Evolutionary conservation across 2,888 invertebrate species (phyloP).

Genomic region (Cataglyphis cursor): DNA sequence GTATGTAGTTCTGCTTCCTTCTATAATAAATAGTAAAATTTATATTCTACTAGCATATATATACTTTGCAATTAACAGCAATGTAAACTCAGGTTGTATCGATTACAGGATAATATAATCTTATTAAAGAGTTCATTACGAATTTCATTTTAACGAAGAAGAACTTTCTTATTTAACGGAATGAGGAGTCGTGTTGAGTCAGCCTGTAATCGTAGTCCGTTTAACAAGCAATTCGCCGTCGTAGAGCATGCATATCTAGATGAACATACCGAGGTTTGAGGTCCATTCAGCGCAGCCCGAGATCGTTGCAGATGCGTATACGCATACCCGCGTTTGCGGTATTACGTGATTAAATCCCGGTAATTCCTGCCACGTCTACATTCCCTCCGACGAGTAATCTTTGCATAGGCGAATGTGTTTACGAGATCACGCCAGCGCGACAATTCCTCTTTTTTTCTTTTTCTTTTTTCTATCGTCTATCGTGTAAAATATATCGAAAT

Average conservation of each 20-base stretch:
- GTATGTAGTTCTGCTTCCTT: not conserved
- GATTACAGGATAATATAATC: conserved; percentile 5
- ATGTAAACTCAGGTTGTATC: not conserved
- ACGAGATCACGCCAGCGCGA: conserved; percentile 3
- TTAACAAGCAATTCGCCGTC: conserved; percentile 73
- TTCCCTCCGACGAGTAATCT: conserved; percentile 54
- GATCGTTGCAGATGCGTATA: conserved; percentile 59
- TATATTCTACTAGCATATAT: not conserved
- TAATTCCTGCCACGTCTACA: conserved; percentile 64
- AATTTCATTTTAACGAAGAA: not conserved
- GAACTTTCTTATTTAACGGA: conserved; percentile 40
- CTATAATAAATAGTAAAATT: not conserved
- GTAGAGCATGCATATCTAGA: conserved; percentile 68
- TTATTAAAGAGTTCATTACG: not conserved
- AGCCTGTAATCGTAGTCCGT: conserved; percentile 68
- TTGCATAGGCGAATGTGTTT: conserved; percentile 6
- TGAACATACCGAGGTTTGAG: conserved; percentile 70
- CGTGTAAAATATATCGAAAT: not conserved
- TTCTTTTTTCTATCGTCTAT: not conserved
- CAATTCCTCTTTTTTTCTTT: not conserved
- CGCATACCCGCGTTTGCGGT: conserved; percentile 64
- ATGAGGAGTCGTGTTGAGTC: conserved; percentile 57
- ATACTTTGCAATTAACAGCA: not conserved
- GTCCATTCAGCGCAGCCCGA: conserved; percentile 59
- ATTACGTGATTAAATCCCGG: conserved; percentile 78